Evolutionary conservation across 2,113 vertebrate species (phyloP).

Genomic region (Nettapus auritus): DNA sequence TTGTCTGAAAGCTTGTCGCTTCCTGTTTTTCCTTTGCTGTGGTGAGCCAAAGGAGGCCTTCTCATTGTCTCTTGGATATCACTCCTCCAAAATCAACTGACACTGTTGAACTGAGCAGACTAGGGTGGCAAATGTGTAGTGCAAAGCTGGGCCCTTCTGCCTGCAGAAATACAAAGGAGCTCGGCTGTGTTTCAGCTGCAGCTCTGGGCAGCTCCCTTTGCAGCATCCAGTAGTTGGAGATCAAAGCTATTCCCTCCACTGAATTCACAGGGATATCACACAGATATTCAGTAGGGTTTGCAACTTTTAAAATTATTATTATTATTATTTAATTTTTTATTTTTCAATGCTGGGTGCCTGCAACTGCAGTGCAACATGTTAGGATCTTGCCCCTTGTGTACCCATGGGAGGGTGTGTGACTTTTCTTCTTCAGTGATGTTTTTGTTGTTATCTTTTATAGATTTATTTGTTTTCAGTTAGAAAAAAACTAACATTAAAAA

Average conservation of each 20-base stretch:
- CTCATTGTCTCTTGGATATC: not conserved
- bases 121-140: not conserved
- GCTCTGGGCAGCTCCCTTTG: not conserved
- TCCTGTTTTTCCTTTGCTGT: not conserved
- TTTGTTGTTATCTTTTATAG: not conserved
- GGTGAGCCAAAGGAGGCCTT: not conserved
- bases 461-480: not conserved
- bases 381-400: not conserved
- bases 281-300: not conserved
- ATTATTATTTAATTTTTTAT: not conserved
- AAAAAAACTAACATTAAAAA: not conserved
- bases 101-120: not conserved
- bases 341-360: not conserved
- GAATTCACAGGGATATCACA: not conserved
- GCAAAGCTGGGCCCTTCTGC: not conserved
- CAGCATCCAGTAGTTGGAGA: not conserved
- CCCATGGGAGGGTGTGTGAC: not conserved
- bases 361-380: not conserved
- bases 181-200: not conserved
- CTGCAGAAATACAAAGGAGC: not conserved
- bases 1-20: not conserved
- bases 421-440: not conserved
- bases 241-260: not conserved
- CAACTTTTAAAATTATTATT: not conserved
- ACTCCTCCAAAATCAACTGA: not conserved